Base-by-base conservation (phyloP, 2,888 invertebrate genomes). In the Deilephila elpenor region DNA sequence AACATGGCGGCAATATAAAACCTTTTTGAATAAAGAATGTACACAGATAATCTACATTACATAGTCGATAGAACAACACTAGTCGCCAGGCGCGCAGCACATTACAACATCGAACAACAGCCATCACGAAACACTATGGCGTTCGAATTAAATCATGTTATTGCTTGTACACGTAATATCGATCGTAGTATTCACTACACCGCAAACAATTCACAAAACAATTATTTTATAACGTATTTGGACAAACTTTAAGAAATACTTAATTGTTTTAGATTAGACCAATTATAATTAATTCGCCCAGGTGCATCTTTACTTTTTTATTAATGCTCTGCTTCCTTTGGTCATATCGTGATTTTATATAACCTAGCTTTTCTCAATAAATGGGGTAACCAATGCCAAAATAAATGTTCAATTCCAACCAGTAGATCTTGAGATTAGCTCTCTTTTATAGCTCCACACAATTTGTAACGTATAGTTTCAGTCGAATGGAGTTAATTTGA, bases 151-250 rank as follows among this genome's bases (percentile, higher is more conserved):
- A 93, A 93, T 90, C 87, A 84, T 92, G 90, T 94, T 94, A 94
- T 94, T 94, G 94, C 94, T 94, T 94, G 89, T 94, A 94, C 94
- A 94, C 94, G 94, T 94, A 93, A 92, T 93, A 86, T 90, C 89
- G 78, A 80, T 80, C 79, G 79, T 74, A 84, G 80, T 88, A 88
- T 91, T 87, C 88, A 88, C 91, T 90, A 88, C 85, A 88, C 86
- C 88, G 93, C 94, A 93, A 94, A 93, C 86, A 87, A 93, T 93
- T 85, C 88, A 84, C 90, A 91, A 91, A 89, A 89, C 80, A 84
- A 87, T 86, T 84, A 84, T 85, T 80, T 80, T 78, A 59, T 74
- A 74, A 75, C 56, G n/a, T 56, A 60, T 5, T 53, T 59, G 20
- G 29, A 53, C 37, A 37, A 29, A 67, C 72, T 73, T 73, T 67